These are phyloP conservation scores for Drosophila yooni DNA, from an alignment of 2,888 invertebrate species.

Conservation along the genomic window DNA sequence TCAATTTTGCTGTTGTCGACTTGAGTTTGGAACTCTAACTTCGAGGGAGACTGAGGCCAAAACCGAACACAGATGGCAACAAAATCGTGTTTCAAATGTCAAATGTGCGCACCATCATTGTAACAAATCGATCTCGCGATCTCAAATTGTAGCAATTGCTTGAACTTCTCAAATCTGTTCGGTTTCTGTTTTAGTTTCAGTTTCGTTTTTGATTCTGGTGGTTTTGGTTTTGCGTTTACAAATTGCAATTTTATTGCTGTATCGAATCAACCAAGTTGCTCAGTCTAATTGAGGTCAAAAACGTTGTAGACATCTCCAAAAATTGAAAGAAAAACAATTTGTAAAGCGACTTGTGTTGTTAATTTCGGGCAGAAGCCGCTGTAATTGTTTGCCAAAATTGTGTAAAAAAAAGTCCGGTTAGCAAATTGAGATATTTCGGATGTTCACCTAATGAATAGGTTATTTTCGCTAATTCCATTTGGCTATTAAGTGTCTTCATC, in stretches of 20 bases:
- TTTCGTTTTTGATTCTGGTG: conserved; percentile 41
- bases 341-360: conserved; percentile 14
- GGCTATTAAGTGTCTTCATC: conserved; percentile 1
- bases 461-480: conserved; percentile 24
- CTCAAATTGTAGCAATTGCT: conserved; percentile 66
- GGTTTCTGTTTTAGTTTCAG: conserved; percentile 34
- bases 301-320: conserved; percentile 61
- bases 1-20: conserved; percentile 63
- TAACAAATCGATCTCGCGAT: conserved; percentile 34
- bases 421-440: conserved; percentile 44
- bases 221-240: conserved; percentile 57
- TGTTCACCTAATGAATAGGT: conserved; percentile 9
- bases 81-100: conserved; percentile 77
- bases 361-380: conserved; percentile 23
- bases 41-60: conserved; percentile 44
- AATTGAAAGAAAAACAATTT: conserved; percentile 22
- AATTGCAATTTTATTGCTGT: conserved; percentile 75
- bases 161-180: conserved; percentile 51
- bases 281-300: conserved; percentile 75
- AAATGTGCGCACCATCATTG: conserved; percentile 54
- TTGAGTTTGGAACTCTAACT: conserved; percentile 30
- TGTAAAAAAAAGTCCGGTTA: conserved; percentile 25
- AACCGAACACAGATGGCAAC: conserved; percentile 52
- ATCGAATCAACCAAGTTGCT: conserved; percentile 35
- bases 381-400: conserved; percentile 38